phyloP scores from a whole-genome alignment of 2,888 invertebrate species.

The Nematopogon swammerdamellus region DNA sequence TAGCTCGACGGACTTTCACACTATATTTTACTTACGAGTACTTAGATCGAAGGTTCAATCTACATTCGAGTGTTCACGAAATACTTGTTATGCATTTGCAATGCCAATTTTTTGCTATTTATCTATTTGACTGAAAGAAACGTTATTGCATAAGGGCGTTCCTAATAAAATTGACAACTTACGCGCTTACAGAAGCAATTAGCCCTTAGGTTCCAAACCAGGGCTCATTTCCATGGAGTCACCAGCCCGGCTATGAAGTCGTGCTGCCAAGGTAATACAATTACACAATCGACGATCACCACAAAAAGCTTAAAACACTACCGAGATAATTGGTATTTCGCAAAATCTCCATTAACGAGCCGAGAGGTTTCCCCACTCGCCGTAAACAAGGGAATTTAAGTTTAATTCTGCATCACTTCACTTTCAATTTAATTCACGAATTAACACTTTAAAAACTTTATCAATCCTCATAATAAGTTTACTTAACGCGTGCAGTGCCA shows the following conservation, averaged over 20 bases:
- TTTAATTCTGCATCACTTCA: neutral
- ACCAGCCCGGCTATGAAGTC: neutral
- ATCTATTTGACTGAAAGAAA: too few relatives aligned
- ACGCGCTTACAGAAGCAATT: too few relatives aligned
- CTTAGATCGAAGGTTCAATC: too few relatives aligned
- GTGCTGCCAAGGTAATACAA: neutral
- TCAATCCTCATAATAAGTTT: neutral
- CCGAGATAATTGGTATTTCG: neutral
- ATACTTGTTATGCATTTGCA: too few relatives aligned
- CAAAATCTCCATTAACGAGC: neutral
- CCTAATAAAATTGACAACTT: too few relatives aligned
- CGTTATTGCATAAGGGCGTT: too few relatives aligned
- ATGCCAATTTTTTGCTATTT: too few relatives aligned
- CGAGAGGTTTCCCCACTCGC: neutral
- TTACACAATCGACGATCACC: neutral
- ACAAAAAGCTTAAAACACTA: neutral
- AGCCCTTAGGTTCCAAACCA: too few relatives aligned
- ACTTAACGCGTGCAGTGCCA: neutral
- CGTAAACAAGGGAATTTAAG: neutral
- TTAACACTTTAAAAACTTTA: neutral
- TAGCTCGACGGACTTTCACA: too few relatives aligned
- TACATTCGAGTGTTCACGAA: too few relatives aligned
- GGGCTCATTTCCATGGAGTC: too few relatives aligned
- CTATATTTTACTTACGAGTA: too few relatives aligned
- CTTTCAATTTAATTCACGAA: neutral